A percentile compares a stretch with the other conserved stretches of the same genome.
These are phyloP conservation scores for Todus mexicanus DNA, from an alignment of 2,797 vertebrate species.

Conservation along the genomic window DNA sequence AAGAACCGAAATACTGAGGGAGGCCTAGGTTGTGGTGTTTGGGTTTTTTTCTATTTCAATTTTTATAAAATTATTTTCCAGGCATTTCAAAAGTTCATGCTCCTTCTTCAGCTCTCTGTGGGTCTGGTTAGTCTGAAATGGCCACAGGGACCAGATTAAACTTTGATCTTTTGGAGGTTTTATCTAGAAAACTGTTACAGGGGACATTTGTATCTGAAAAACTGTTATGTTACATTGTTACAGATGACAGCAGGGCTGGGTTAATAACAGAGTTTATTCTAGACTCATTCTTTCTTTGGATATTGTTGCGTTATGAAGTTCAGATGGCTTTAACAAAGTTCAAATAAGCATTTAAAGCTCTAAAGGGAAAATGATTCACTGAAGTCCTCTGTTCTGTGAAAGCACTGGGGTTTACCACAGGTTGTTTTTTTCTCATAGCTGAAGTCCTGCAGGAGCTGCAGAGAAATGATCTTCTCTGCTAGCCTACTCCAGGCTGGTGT, in stretches of 20 bases:
- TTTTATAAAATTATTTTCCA: neutral
- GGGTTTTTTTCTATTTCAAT: rapidly evolving
- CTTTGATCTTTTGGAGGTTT: neutral
- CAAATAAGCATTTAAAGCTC: neutral
- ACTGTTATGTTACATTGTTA: neutral
- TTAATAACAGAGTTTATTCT: neutral
- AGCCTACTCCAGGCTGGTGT: neutral
- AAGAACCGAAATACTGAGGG: neutral
- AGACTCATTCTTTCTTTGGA: neutral
- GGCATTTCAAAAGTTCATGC: neutral
- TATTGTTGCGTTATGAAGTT: neutral
- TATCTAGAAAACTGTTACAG: neutral
- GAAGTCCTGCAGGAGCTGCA: neutral
- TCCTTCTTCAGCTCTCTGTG: neutral
- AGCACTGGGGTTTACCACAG: neutral
- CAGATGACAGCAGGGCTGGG: neutral
- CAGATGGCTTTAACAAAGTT: neutral
- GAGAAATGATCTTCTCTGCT: neutral
- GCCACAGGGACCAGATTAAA: neutral
- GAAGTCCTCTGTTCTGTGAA: neutral
- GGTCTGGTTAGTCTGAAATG: neutral
- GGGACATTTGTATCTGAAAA: neutral
- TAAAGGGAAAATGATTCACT: neutral
- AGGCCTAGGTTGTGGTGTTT: neutral
- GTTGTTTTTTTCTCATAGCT: neutral